Evolutionary conservation across 2,797 vertebrate genomes (phyloP), one percentile per base, ranked within the genome.

Genomic region (Alosa sapidissima): DNA sequence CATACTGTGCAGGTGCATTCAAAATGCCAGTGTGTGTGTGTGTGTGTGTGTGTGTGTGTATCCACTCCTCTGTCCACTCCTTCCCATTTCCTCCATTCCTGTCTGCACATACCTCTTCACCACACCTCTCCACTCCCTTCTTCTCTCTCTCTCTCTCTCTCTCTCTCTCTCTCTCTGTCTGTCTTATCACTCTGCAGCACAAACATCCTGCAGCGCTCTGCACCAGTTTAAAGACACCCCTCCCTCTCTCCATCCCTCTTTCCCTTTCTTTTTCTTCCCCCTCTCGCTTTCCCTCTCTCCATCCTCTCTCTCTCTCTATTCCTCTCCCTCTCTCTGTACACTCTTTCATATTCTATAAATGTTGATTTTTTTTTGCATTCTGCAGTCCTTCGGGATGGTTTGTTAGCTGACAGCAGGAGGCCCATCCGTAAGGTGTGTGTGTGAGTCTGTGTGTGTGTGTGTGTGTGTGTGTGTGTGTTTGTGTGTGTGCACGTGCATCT

Each of bases 151-250:
- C 9, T 36, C 65, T 41, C 33, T 72, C 68, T 41, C 13, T 72
- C 68, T 72, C n/a, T 28, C 1, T 72, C 65, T 72, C 10, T 72
- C 65, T 28, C 14, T 47, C 36, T 21, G 72, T 78, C 72, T 19
- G 16, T 78, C 14, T 78, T 21, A 78, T 47, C 41, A 78, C 41
- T 78, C 36, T 78, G 72, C 72, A 78, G 72, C 41, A 78, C 72
- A 78, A 78, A 78, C 72, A 78, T 47, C 72, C 72, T 78, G 72
- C 72, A 78, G 72, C 36, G 41, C 72, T 78, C 72, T 78, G 72
- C 72, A 78, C 36, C 72, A 78, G 36, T 78, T 8, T 19, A 47
- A 78, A 45, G 36, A 16, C 14, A 16, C 72, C 41, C 5, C 1
- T 47, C 72, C 41, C 41, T 47, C 13, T 9, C 72, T 21, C 36